These are phyloP conservation scores for Ceraclea dissimilis DNA, from an alignment of 2,888 invertebrate genomes.

Conservation along the genomic window DNA sequence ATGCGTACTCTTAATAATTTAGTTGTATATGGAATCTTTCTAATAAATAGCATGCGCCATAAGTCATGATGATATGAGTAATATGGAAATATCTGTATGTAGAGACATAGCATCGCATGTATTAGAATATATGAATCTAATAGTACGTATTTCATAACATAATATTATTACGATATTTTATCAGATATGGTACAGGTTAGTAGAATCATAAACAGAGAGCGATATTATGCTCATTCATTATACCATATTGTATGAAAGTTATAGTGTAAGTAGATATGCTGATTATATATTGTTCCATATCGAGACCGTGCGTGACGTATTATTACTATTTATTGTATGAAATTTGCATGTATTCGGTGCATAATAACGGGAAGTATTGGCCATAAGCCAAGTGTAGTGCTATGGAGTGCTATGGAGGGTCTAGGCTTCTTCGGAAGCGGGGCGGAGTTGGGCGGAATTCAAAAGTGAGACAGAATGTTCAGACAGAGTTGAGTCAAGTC, in stretches of 20 bases:
- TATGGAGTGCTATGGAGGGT: constrained; percentile 6
- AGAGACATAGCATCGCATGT: too few relatives aligned
- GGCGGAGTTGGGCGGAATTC: constrained; percentile 7
- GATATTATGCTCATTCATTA: not conserved
- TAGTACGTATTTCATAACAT: too few relatives aligned
- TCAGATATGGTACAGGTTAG: not conserved
- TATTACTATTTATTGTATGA: constrained; percentile 9
- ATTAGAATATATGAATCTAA: too few relatives aligned
- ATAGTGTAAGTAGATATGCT: not conserved
- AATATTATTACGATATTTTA: too few relatives aligned
- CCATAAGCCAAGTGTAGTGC: constrained; percentile 14
- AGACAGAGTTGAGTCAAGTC: constrained; percentile 3
- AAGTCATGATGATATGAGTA: too few relatives aligned
- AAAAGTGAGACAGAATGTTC: constrained; percentile 7
- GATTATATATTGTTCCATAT: constrained; percentile 1
- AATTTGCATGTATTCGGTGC: constrained; percentile 25
- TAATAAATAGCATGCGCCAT: too few relatives aligned
- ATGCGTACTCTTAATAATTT: too few relatives aligned
- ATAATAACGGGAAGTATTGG: constrained; percentile 25
- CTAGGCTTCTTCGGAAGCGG: constrained; percentile 3
- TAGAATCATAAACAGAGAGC: not conserved
- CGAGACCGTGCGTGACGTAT: constrained; percentile 9
- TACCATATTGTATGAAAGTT: not conserved
- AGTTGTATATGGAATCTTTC: too few relatives aligned
- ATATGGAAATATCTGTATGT: too few relatives aligned